A percentile compares a stretch with the other conserved stretches of the same genome.
phyloP scores from a whole-genome alignment of 2,797 vertebrate genomes.

The Crax fasciolata region DNA sequence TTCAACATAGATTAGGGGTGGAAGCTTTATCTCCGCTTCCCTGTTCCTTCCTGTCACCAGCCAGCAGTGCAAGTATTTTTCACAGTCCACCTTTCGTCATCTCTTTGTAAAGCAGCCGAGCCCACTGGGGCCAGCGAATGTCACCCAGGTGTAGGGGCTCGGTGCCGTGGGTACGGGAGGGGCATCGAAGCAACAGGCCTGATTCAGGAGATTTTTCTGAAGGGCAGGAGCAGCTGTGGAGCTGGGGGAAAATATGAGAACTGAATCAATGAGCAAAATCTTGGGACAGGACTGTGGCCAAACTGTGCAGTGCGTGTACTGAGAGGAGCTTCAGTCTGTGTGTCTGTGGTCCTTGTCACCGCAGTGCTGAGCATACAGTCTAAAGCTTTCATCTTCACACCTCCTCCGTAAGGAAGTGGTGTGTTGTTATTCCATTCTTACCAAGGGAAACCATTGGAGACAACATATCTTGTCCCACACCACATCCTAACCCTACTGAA shows the following conservation, averaged over 20 bases:
- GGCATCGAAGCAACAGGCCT: background rate
- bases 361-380: background rate
- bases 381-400: background rate
- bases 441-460: background rate
- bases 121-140: background rate
- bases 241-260: background rate
- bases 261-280: background rate
- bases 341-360: background rate
- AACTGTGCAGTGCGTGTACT: background rate
- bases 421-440: background rate
- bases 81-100: background rate
- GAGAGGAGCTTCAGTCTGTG: background rate
- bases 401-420: background rate
- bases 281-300: background rate
- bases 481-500: background rate
- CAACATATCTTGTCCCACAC: background rate
- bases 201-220: background rate
- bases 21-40: background rate
- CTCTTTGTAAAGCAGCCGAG: background rate
- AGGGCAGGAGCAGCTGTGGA: background rate
- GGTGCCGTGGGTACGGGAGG: too few species aligned
- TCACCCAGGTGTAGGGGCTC: background rate
- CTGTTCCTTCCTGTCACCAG: background rate
- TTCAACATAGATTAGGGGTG: background rate
- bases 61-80: background rate